Base-by-base conservation (phyloP, 2,888 invertebrate genomes). In the Drosophila yooni region DNA sequence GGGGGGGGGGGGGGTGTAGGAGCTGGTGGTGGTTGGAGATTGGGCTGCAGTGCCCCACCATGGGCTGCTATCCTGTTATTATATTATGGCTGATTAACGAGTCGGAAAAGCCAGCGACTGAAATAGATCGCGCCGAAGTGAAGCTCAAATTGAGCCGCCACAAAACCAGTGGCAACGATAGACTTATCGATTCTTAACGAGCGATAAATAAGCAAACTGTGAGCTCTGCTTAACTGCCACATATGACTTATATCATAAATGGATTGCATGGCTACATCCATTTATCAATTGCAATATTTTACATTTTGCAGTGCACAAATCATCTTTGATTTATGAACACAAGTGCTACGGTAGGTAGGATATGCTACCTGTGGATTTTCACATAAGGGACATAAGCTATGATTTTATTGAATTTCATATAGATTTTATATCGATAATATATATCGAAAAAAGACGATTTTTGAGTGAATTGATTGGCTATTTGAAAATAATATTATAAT, bases 41-140 rank as follows among this genome's bases (percentile, higher is more conserved):
- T 34, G 27, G 48, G 31, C 31, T 25, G 52, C 50, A 21, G 52
- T 25, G 25, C 15, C 6, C 34, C 40, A 43, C 21, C 50, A 74
- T 34, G 64, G 29, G 50, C 61, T 69, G 65, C 34, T 31, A 34
- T 51, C 43, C 60, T 33, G 57, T 52, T 67, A 76, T 72, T 76
- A 59, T 58, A 76, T 72, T 76, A 59, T 58, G 34, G 31, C 61
- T 69, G 78, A 77, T 76, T 77, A 74, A 66, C 74, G 69, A 52
- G 54, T 59, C 53, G 78, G 65, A 77, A 76, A 72, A 60, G 67
- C 67, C 57, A 68, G 63, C 46, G 64, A 46, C 58, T 73, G 56
- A 77, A 77, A 64, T 64, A 71, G 72, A 70, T 70, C 48, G 34
- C n/a, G 40, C 34, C 25, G 21, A 57, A 62, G 60, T 31, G 43